These are phyloP conservation scores for Leucoptera coffeella DNA, from an alignment of 2,888 invertebrate genomes.

Conservation along the genomic window DNA sequence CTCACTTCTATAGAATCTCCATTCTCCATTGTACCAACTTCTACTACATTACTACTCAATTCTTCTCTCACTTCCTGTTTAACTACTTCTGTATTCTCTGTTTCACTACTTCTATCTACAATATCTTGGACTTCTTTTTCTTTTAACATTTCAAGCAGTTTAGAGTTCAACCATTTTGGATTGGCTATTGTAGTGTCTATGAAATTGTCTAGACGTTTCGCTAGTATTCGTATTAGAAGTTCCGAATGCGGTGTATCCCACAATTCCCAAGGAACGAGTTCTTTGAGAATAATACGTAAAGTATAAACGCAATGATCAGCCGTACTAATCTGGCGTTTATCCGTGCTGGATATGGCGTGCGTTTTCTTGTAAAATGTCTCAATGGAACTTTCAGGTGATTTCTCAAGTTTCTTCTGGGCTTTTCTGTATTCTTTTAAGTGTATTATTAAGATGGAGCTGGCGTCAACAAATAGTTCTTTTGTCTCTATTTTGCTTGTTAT, in stretches of 20 bases:
- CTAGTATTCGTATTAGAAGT: slow-evolving; percentile 53
- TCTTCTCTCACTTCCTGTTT: slow-evolving; percentile 6
- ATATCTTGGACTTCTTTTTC: slow-evolving; percentile 1
- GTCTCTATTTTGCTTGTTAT: slow-evolving; percentile 38
- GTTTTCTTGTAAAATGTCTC: slow-evolving; percentile 44
- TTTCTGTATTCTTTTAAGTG: slow-evolving; percentile 61
- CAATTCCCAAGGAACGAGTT: slow-evolving; percentile 61
- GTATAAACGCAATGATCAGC: slow-evolving; percentile 56
- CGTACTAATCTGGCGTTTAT: slow-evolving; percentile 27
- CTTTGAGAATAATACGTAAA: slow-evolving; percentile 53
- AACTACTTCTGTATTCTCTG: slow-evolving; percentile 8
- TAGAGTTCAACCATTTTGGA: slow-evolving; percentile 45
- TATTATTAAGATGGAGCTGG: slow-evolving; percentile 47
- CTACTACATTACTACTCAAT: slow-evolving; percentile 13
- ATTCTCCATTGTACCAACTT: slow-evolving; percentile 9
- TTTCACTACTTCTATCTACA: slow-evolving; percentile 3
- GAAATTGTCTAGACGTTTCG: slow-evolving; percentile 49
- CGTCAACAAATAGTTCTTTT: slow-evolving; percentile 33
- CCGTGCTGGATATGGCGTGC: slow-evolving; percentile 19
- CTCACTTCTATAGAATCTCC: too few species aligned
- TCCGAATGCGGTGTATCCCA: slow-evolving; percentile 63
- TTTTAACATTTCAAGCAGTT: slow-evolving; percentile 17
- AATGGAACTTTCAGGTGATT: slow-evolving; percentile 25
- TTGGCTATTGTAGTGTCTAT: slow-evolving; percentile 38
- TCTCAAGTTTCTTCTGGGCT: slow-evolving; percentile 51